Evolutionary conservation across 2,888 invertebrate species (phyloP), one percentile per base, ranked within the genome.

Genomic region (Tanytarsus gracilentus): DNA sequence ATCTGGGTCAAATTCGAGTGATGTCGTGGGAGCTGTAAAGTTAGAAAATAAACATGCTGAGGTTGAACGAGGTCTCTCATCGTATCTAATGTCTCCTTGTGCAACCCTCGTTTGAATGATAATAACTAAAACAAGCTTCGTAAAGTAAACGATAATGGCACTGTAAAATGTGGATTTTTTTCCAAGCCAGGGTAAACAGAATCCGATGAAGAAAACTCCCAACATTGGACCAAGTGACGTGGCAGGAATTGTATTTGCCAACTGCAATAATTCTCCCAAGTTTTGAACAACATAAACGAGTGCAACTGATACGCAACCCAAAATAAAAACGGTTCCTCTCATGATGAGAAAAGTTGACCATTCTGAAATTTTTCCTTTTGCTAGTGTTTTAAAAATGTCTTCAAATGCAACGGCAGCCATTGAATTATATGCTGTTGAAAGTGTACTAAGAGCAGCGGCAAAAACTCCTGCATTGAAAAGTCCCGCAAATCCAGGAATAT

Each of bases 381-480:
- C 73, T 64, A 81, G 77, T 0, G 87, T 86, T 65, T 84, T 85
- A 67, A 86, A 80, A 67, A 88, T 79, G 69, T 89, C 88, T 74
- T 88, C 86, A 30, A 86, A 78, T 40, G 87, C 83, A 0, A 88
- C 86, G 7, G 87, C 88, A 1, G 88, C 81, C 83, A 88, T 82
- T 0, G 88, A 88, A 68, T 88, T 89, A 0, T 88, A 73, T 0
- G 86, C 87, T 9, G 88, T 88, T 0, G 88, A 88, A 69, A 88
- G 77, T 0, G 88, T 86, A 70, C 88, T 88, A 36, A 95, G 74
- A 1, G 93, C 89, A 8, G 92, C 94, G 27, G 50, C 33, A 68
- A 93, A 93, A 25, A 94, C 85, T 5, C 92, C 92, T 40, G 93
- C 88, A 0, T 93, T 84, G 69, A 94, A 93, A 0, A 94, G 76